These are phyloP conservation scores for Microctonus aethiopoides DNA, from an alignment of 2,888 invertebrate species.

Conservation along the genomic window DNA sequence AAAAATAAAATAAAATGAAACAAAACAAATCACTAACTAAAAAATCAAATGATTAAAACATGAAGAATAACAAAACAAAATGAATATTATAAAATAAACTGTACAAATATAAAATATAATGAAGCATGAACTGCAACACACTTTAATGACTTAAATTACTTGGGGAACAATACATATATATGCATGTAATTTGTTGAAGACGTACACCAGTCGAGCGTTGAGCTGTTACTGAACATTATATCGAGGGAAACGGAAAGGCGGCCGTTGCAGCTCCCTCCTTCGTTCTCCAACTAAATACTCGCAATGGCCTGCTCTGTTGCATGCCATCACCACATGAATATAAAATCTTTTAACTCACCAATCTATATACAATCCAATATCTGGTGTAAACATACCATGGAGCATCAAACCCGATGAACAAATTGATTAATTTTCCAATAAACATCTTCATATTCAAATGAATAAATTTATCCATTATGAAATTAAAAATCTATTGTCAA, in stretches of 20 bases:
- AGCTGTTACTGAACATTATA: conserved; percentile 27
- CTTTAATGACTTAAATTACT: conserved; percentile 21
- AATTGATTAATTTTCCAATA: not conserved
- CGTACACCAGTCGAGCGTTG: conserved; percentile 25
- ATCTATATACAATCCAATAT: not conserved
- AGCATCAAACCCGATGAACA: not conserved
- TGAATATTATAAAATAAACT: conserved; percentile 7
- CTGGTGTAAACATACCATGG: conserved; percentile 22
- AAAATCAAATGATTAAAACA: conserved; percentile 15
- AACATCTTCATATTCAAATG: not conserved
- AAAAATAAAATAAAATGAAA: conserved; percentile 36
- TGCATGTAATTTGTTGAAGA: conserved; percentile 5
- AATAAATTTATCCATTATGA: not conserved
- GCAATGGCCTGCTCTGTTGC: conserved; percentile 10
- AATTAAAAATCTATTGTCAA: not conserved
- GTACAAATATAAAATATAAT: conserved; percentile 1
- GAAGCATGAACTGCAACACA: conserved; percentile 1
- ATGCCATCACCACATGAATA: conserved; percentile 25
- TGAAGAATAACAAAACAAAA: conserved; percentile 11
- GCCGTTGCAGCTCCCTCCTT: conserved; percentile 27
- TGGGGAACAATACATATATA: not conserved
- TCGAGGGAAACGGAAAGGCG: conserved; percentile 19
- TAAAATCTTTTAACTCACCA: conserved; percentile 2
- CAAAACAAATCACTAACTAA: conserved; percentile 30
- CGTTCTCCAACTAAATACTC: conserved; percentile 6